Evolutionary conservation across 2,888 invertebrate genomes (phyloP).

Genomic region (Chrysotoxum bicinctum): DNA sequence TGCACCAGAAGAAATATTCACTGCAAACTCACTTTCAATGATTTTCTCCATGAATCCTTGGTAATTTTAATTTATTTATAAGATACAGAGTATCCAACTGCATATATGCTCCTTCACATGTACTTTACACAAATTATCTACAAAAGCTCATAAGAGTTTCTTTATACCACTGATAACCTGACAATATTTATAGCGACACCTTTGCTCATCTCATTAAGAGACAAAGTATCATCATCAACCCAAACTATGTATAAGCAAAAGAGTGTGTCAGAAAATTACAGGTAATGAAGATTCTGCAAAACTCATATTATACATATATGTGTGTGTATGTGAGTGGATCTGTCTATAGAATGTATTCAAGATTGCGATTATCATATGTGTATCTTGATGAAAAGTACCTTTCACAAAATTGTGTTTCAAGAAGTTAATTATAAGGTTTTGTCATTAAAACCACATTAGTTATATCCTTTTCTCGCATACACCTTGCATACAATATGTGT

Average conservation of each 20-base stretch:
- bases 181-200: constrained; percentile 11
- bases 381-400: background rate
- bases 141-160: constrained; percentile 6
- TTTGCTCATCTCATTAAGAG: constrained; percentile 4
- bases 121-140: background rate
- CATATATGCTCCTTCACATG: background rate
- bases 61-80: background rate
- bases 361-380: too few relatives aligned
- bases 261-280: background rate
- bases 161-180: constrained; percentile 9
- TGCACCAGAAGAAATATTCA: too few relatives aligned
- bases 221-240: constrained; percentile 5
- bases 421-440: constrained; percentile 41
- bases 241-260: background rate
- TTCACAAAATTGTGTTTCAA: constrained; percentile 13
- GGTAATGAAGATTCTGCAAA: constrained; percentile 7
- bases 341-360: background rate
- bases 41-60: background rate
- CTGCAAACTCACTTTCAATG: background rate
- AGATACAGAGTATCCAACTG: background rate
- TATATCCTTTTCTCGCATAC: constrained; percentile 5
- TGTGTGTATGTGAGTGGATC: background rate
- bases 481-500: background rate
- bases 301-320: background rate
- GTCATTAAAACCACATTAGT: constrained; percentile 53